Percentiles rank a stretch among this genome's conserved stretches.
phyloP scores from a whole-genome alignment of 92 coral and sea anemone species.

The Meandrina meandrites region DNA sequence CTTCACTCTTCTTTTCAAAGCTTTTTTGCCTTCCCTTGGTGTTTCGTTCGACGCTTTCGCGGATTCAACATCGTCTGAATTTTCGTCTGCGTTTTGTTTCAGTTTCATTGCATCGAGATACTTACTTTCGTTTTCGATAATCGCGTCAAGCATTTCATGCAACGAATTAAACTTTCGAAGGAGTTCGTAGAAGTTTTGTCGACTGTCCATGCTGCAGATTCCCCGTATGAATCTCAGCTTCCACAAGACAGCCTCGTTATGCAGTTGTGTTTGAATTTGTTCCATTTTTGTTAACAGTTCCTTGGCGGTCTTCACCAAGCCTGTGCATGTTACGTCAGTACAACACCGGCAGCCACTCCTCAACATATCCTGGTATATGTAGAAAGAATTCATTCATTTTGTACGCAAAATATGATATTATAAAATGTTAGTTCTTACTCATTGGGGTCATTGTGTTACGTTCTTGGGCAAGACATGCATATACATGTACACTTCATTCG shows the following conservation, averaged over 20 bases:
- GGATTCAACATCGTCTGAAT: neutral
- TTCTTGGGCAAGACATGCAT: no score
- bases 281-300: slow-evolving; percentile 78
- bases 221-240: slow-evolving; percentile 61
- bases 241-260: slow-evolving; percentile 88
- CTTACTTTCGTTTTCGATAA: slow-evolving; percentile 74
- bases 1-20: neutral
- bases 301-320: slow-evolving; percentile 36
- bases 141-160: slow-evolving; percentile 76
- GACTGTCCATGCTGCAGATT: slow-evolving; percentile 50
- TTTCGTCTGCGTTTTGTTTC: neutral
- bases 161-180: slow-evolving; percentile 62
- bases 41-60: neutral
- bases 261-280: slow-evolving; percentile 79
- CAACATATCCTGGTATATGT: neutral
- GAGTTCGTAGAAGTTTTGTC: slow-evolving; percentile 70
- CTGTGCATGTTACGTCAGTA: slow-evolving; percentile 26
- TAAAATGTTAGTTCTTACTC: neutral
- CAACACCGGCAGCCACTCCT: slow-evolving; percentile 19
- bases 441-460: neutral
- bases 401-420: no score
- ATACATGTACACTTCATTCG: neutral
- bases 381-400: neutral
- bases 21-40: neutral
- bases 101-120: slow-evolving; percentile 34